phyloP scores from a whole-genome alignment of 2,888 invertebrate genomes.

The Spilosoma lubricipeda region DNA sequence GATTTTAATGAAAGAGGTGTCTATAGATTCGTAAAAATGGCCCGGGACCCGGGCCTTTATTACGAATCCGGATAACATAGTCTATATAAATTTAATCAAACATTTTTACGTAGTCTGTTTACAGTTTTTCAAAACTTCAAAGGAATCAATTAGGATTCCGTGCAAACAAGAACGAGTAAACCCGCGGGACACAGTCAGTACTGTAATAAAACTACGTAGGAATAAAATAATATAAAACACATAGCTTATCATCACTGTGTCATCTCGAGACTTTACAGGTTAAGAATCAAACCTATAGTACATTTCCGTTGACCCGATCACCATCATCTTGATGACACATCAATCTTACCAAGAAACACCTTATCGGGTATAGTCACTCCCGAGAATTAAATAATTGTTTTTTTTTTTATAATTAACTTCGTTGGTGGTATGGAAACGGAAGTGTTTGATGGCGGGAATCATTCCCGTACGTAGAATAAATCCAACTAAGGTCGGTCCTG shows the following conservation, averaged over 20 bases:
- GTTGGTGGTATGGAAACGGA: background rate
- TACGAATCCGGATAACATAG: too few relatives aligned
- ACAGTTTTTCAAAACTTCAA: background rate
- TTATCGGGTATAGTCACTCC: background rate
- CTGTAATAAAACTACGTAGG: background rate
- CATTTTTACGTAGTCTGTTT: too few relatives aligned
- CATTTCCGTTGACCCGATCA: slow-evolving; percentile 21
- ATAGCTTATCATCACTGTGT: slow-evolving; percentile 20
- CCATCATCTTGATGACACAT: slow-evolving; percentile 20
- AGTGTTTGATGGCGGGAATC: background rate
- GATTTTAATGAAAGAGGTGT: too few relatives aligned
- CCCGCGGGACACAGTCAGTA: background rate
- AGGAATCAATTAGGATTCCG: background rate
- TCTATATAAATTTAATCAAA: too few relatives aligned
- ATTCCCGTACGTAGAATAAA: background rate
- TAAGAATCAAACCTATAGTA: slow-evolving; percentile 31
- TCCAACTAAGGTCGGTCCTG: too few relatives aligned
- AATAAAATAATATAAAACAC: background rate
- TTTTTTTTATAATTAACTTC: background rate
- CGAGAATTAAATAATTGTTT: too few relatives aligned
- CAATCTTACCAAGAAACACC: slow-evolving; percentile 12
- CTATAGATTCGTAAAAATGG: too few relatives aligned
- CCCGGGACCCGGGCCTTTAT: too few relatives aligned
- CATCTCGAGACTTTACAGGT: slow-evolving; percentile 27
- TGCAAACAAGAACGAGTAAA: background rate